These are phyloP conservation scores for Corythaixoides concolor DNA, from an alignment of 2,113 vertebrate species.

Conservation along the genomic window DNA sequence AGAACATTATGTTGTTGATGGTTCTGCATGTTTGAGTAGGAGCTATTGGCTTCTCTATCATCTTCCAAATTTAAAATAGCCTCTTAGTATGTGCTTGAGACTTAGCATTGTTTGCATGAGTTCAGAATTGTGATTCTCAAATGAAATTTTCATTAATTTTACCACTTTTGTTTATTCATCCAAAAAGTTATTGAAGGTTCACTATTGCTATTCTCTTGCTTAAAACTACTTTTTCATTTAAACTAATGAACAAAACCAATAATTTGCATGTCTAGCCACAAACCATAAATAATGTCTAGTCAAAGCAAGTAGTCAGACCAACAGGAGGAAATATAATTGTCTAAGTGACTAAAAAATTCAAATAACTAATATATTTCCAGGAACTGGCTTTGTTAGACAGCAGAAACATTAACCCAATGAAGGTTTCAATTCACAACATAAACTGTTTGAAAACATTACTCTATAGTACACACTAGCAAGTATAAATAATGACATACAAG, in stretches of 20 bases:
- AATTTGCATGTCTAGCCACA: not conserved
- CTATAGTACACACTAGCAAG: not conserved
- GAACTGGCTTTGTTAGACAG: not conserved
- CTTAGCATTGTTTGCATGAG: not conserved
- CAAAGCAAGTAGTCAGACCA: not conserved
- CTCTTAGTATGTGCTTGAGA: not conserved
- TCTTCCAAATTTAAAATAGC: not conserved
- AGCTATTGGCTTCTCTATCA: not conserved
- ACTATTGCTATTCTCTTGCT: not conserved
- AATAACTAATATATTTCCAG: not conserved
- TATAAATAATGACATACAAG: not conserved
- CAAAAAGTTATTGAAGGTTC: not conserved
- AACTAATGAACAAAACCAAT: not conserved
- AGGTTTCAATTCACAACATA: not conserved
- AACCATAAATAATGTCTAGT: not conserved
- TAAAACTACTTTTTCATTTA: not conserved
- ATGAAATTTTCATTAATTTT: not conserved
- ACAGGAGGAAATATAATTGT: not conserved
- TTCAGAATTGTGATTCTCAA: not conserved
- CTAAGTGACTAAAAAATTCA: not conserved
- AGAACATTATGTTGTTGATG: not conserved
- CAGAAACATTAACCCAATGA: not conserved
- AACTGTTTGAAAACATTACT: not conserved
- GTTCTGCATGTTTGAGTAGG: not conserved
- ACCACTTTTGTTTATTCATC: not conserved